Conservation (phyloP, 2,797 vertebrate genomes). For the Myotis pilosus region DNA sequence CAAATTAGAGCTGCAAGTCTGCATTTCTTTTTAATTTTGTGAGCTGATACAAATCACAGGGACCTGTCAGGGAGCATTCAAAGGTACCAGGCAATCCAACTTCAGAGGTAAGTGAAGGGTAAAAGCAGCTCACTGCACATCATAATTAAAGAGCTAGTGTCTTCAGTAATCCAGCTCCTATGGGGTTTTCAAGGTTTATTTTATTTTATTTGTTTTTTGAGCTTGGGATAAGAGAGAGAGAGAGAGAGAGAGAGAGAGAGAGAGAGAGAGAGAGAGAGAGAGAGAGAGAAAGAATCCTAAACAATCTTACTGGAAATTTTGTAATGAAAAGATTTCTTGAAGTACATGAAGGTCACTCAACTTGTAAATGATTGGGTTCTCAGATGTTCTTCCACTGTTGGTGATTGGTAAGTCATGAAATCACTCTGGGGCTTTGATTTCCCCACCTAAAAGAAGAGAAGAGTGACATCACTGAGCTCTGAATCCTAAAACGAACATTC, state of each 20-base stretch:
- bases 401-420: background rate
- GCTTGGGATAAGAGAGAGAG: background rate
- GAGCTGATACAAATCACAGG: slow-evolving; percentile 79
- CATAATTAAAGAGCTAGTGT: slow-evolving; percentile 74
- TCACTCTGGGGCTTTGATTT: background rate
- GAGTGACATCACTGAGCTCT: background rate
- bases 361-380: background rate
- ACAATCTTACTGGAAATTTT: background rate
- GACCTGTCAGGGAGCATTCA: slow-evolving; percentile 71
- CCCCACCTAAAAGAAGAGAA: background rate
- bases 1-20: slow-evolving; percentile 73
- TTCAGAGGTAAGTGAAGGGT: slow-evolving; percentile 64
- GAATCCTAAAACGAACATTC: background rate
- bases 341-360: background rate
- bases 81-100: slow-evolving; percentile 50
- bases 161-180: slow-evolving; percentile 43
- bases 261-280: background rate
- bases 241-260: background rate
- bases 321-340: background rate
- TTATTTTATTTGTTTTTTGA: background rate
- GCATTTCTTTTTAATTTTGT: slow-evolving; percentile 52
- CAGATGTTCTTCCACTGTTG: background rate
- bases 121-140: slow-evolving; percentile 60
- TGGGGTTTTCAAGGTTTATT: slow-evolving; percentile 57
- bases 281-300: background rate